Conservation (phyloP, 1,140 invertebrate species). For the Drosophila jambulina region DNA sequence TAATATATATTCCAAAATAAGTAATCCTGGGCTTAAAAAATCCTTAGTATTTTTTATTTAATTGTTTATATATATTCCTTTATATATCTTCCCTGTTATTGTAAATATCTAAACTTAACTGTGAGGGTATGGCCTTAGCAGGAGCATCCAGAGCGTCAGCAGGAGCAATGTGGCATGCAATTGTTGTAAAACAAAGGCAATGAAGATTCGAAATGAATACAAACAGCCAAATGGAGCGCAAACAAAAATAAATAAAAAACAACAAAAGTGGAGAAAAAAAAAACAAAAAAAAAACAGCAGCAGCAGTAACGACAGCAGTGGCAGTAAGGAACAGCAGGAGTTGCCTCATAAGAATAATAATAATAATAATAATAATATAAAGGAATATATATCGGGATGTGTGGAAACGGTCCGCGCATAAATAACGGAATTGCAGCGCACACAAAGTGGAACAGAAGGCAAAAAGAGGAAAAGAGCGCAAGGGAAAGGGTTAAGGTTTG, state of each 20-base stretch:
- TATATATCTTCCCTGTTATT: not conserved
- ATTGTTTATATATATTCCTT: too few species aligned
- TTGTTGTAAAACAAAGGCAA: slow-evolving; percentile 81
- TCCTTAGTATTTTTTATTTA: too few species aligned
- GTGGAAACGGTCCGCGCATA: slow-evolving; percentile 42
- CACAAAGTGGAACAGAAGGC: slow-evolving; percentile 40
- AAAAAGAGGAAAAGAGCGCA: not conserved
- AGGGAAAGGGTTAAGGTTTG: slow-evolving; percentile 1
- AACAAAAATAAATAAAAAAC: slow-evolving; percentile 48
- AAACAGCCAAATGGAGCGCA: slow-evolving; percentile 59
- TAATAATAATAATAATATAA: slow-evolving; percentile 37
- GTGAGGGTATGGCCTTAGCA: slow-evolving; percentile 19
- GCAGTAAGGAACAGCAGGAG: slow-evolving; percentile 58
- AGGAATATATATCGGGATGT: slow-evolving; percentile 40
- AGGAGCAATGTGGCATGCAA: slow-evolving; percentile 63
- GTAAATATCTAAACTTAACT: not conserved
- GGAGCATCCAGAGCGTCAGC: slow-evolving; percentile 11
- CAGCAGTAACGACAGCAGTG: slow-evolving; percentile 38
- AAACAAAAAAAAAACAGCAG: slow-evolving; percentile 25
- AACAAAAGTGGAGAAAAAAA: not conserved
- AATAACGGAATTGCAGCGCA: slow-evolving; percentile 54
- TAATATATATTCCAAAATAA: not conserved
- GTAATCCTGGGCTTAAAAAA: not conserved
- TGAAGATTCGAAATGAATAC: slow-evolving; percentile 72
- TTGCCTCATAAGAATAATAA: slow-evolving; percentile 63